Base-by-base conservation (phyloP, 2,888 invertebrate genomes). In the Aleiodes leptofemur region DNA sequence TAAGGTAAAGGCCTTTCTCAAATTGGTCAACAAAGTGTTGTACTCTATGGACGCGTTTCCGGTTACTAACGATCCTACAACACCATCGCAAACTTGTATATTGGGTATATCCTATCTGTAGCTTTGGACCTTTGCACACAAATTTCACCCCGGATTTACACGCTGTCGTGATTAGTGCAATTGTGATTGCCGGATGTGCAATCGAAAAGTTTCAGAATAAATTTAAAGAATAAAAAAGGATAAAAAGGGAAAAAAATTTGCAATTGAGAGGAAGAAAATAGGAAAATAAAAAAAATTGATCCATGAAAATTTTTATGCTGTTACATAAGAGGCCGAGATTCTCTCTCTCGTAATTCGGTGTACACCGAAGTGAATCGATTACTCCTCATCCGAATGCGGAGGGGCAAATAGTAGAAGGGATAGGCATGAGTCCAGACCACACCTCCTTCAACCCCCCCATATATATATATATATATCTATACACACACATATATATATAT, bases 321-420 rank as follows among this genome's bases (percentile, higher is more conserved):
- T 59, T 59, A 59, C 14, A 59, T 59, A 59, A 59, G 34, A 59
- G 34, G n/a, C 50, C 31, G 57, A 57, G 13, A 57, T 29, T 57
- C 57, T 31, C 11, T 59, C 59, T 14, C 59, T 34, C 8, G 70
- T 64, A 56, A 77, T 72, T 61, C 74, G 59, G 70, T 70, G 74
- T 38, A 59, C 34, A 59, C 76, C 59, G 50, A 55, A 43, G 59
- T 75, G 55, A 78, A 78, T 77, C 70, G 78, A 75, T 75, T 74
- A 77, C 71, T 77, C 11, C 53, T 59, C 34, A 59, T 59, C 59
- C 34, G n/a, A 14, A 59, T 59, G 59, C 59, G 29, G 59, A 59
- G 59, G 59, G 59, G 59, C 59, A 59, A 59, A 59, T 38, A 59
- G 59, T 59, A 59, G 59, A 59, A 59, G 59, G 59, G 59, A 59